Conservation (phyloP, 2,888 invertebrate genomes). For the Scaptomyza cyrtandrae region DNA sequence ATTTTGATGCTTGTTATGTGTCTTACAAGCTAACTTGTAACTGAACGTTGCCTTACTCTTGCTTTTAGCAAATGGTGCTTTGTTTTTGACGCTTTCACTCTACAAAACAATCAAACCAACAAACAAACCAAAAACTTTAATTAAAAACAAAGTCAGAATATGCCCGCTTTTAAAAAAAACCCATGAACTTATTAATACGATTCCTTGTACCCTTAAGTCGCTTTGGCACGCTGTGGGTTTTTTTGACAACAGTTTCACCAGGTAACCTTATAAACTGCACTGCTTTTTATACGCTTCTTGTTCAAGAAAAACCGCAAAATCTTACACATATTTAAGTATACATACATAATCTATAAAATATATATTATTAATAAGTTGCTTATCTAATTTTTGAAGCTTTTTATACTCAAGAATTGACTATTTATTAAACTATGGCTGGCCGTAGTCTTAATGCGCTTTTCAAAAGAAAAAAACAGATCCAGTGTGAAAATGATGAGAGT, state of each 20-base stretch:
- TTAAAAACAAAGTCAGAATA: conserved; percentile 24
- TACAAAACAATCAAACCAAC: conserved; percentile 32
- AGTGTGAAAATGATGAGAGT: too few relatives aligned
- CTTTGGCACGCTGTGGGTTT: conserved; percentile 89
- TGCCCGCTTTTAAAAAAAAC: conserved; percentile 36
- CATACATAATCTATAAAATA: conserved; percentile 8
- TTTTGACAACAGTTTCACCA: conserved; percentile 86
- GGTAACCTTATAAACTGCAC: conserved; percentile 88
- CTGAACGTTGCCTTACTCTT: conserved; percentile 69
- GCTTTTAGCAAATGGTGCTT: conserved; percentile 59
- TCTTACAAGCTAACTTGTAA: conserved; percentile 48
- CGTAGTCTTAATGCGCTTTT: conserved; percentile 28
- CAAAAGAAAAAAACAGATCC: background rate
- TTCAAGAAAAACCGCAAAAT: conserved; percentile 39
- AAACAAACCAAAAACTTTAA: conserved; percentile 31
- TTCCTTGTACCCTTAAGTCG: conserved; percentile 82
- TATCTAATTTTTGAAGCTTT: conserved; percentile 47
- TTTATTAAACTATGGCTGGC: conserved; percentile 17
- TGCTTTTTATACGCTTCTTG: conserved; percentile 84
- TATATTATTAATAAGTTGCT: conserved; percentile 51
- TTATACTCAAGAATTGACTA: conserved; percentile 6
- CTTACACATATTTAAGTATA: conserved; percentile 40
- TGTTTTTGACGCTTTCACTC: conserved; percentile 64
- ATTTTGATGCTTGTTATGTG: conserved; percentile 52
- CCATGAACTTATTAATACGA: conserved; percentile 48